A percentile compares a stretch with the other conserved stretches of the same genome.
phyloP scores from a whole-genome alignment of 1,140 invertebrate species.

The Sesamia nonagrioides region DNA sequence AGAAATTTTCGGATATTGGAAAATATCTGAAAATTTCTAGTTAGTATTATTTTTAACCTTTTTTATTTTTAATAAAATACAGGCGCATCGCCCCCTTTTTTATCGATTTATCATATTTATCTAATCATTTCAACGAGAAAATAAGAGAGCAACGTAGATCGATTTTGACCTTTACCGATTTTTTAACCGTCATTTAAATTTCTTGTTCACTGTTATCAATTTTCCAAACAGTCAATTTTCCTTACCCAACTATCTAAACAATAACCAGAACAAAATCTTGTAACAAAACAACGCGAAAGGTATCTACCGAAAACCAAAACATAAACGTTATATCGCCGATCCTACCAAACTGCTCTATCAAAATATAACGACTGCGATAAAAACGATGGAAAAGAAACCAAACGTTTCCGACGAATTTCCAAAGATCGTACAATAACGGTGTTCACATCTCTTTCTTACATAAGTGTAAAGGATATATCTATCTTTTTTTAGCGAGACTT shows the following conservation, averaged over 20 bases:
- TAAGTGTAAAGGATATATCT: conserved; percentile 62
- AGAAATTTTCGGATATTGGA: background rate
- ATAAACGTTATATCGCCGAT: conserved; percentile 85
- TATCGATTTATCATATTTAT: no score
- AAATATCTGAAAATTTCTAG: background rate
- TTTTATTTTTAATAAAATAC: no score
- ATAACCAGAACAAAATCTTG: conserved; percentile 57
- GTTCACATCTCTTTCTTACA: conserved; percentile 67
- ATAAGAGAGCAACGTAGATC: no score
- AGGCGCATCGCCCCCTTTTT: no score
- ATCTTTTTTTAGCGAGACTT: conserved; percentile 71
- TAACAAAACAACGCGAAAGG: conserved; percentile 57
- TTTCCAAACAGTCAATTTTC: no score
- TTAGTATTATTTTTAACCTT: no score
- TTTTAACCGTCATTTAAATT: no score
- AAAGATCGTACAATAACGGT: conserved; percentile 81
- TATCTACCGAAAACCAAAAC: conserved; percentile 79
- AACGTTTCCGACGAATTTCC: conserved; percentile 82
- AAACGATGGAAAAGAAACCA: conserved; percentile 86
- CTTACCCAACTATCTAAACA: conserved; percentile 23
- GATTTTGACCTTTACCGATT: no score
- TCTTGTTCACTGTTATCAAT: no score
- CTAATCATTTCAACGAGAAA: no score
- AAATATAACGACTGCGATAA: conserved; percentile 86
- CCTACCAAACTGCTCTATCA: conserved; percentile 82